Evolutionary conservation across 2,888 invertebrate species (phyloP), one percentile per base, ranked within the genome.

Genomic region (Dexiosoma caninum): DNA sequence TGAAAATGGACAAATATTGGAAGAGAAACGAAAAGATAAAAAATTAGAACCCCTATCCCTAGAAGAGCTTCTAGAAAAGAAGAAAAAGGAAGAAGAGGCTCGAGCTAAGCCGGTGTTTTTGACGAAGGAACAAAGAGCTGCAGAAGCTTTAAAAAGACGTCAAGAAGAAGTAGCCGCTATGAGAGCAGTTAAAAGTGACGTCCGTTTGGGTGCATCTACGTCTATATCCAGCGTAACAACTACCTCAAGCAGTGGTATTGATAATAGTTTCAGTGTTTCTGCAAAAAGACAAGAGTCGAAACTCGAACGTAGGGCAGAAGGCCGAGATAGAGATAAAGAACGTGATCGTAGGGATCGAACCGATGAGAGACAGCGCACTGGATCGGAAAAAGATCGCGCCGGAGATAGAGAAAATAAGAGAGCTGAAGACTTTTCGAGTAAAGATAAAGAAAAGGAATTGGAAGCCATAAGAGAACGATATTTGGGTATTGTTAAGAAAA

Each of bases 381-480:
- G 40, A 5, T 59, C 79, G 5, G 87, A 85, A 2, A 82, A 87
- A 0, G 86, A 86, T 1, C 83, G 90, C 3, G 86, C 85, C 21
- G 84, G 85, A 0, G 85, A 85, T 9, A 86, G 86, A 55, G 92
- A 92, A 71, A 91, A 72, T 60, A 89, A 88, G 67, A 85, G 89
- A 9, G 85, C 84, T 0, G 88, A 89, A 78, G 89, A 90, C 46
- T 86, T 88, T 1, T 89, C 91, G 46, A 92, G 92, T 80, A 95
- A 97, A 87, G 98, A 97, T 85, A 96, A 96, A 86, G 97, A 97
- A 89, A 94, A 96, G 83, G 98, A 98, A 91, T 92, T 95, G 51
- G 97, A 97, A 90, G 98, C 98, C 0, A 98, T 99, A 75, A 96
- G 97, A 86, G 98, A 98, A 87, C 92, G 98, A 5, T 99, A 99